These are phyloP conservation scores for Arenaria interpres DNA, from an alignment of 2,113 vertebrate species.

Conservation along the genomic window DNA sequence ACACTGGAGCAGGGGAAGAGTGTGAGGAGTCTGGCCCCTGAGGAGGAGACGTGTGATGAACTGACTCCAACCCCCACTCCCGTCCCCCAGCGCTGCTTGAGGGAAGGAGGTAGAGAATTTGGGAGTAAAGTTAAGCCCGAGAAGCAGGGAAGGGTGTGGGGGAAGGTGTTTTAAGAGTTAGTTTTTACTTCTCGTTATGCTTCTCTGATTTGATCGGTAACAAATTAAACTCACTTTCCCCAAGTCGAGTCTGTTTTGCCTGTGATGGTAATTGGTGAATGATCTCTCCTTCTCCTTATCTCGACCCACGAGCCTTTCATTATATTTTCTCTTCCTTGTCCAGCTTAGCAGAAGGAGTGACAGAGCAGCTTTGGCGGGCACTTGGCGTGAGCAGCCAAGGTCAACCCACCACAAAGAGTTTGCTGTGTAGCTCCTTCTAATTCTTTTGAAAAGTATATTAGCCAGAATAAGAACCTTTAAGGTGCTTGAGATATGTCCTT, in stretches of 20 bases:
- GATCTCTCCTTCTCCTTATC: not conserved
- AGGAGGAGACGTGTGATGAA: not conserved
- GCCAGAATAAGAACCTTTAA: not conserved
- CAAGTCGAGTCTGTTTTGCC: not conserved
- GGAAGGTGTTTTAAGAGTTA: not conserved
- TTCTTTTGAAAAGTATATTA: not conserved
- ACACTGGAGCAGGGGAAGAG: not conserved
- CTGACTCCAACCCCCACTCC: not conserved
- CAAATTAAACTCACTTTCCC: not conserved
- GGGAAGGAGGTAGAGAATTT: not conserved
- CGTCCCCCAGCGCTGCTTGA: not conserved
- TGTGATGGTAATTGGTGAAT: not conserved
- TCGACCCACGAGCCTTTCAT: not conserved
- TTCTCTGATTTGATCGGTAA: not conserved
- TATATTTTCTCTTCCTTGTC: not conserved
- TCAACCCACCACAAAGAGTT: not conserved
- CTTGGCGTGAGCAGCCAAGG: not conserved
- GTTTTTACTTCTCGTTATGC: not conserved
- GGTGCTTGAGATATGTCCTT: not conserved
- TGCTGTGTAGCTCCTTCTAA: not conserved
- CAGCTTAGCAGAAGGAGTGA: not conserved
- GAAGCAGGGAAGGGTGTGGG: not conserved
- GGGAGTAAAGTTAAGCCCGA: not conserved
- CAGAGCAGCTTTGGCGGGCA: not conserved
- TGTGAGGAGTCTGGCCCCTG: not conserved